Base-by-base conservation (phyloP, 2,797 vertebrate species). In the Tinamus major region DNA sequence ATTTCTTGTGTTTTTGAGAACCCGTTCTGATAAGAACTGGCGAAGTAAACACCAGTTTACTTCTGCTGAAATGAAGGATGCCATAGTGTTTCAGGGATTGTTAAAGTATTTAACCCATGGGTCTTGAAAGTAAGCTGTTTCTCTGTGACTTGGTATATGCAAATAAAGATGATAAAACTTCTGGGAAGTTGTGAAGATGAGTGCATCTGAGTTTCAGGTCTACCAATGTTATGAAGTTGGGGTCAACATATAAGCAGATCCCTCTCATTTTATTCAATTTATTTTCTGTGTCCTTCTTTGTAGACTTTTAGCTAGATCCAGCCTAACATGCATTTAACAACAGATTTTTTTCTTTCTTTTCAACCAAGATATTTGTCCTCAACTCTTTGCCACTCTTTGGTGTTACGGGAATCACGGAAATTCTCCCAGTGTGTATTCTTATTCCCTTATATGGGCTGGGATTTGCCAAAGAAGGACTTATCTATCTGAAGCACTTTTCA, bases 391-490 rank as follows among this genome's bases (percentile, higher is more conserved):
- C n/a, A 39, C 6, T 13, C 51, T 18, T 85, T 77, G 17, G 16
- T 79, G 11, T 85, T 87, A 68, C 1, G 14, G 9, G 31, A 84
- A 77, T 68, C 42, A 58, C 0, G 85, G 19, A 75, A 92, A 85
- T 82, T 82, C n/a, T 89, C 41, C 42, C n/a, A 37, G 19, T 44
- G 44, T 83, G 61, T 75, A 49, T 71, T 63, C 23, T 87, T 81
- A 85, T 63, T 95, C 46, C 63, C 16, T 93, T 87, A 87, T 79
- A 56, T 79, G 10, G 49, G 44, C n/a, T 19, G 71, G 10, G 14
- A 75, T 92, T 91, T 93, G 8, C n/a, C 55, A 62, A 85, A 63
- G 63, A 72, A 93, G 44, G 44, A 75, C 69, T 93, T 80, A 56
- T 77, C 39, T 64, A 56, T 77, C 39, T 64, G 77, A 87, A 89